A percentile compares a stretch with the other conserved stretches of the same genome.
Conservation (phyloP, 1,140 invertebrate genomes). For the Neodiprion pinetum region DNA sequence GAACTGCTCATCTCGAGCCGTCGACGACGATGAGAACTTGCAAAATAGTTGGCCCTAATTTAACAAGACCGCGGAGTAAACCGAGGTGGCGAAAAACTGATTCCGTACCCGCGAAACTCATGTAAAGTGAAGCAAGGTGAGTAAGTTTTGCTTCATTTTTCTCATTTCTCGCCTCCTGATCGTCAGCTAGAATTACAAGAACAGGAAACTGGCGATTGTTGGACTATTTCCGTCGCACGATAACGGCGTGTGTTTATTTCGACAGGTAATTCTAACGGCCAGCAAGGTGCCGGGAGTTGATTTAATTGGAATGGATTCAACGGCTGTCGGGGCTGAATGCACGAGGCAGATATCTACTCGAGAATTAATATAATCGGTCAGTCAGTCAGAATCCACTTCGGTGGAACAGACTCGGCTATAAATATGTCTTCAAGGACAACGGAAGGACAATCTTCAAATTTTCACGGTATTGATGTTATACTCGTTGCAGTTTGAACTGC, state of each 20-base stretch:
- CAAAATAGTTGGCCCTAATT: conserved; percentile 29
- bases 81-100: no score
- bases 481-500: no score
- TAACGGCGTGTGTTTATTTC: no score
- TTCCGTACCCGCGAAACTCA: no score
- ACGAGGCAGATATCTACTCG: background rate
- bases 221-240: no score
- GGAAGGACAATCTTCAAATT: background rate
- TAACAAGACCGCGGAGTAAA: background rate
- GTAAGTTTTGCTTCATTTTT: no score
- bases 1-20: conserved; percentile 1
- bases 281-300: background rate
- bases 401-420: conserved; percentile 1
- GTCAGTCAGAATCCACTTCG: conserved; percentile 1
- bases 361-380: conserved; percentile 3
- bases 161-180: no score
- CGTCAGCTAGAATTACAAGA: no score
- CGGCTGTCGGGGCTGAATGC: background rate
- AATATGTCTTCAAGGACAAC: background rate
- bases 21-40: conserved; percentile 23
- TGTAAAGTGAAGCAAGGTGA: no score
- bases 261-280: background rate
- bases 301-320: conserved; percentile 2
- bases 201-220: no score
- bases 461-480: background rate